Evolutionary conservation across 2,888 invertebrate genomes (phyloP).

Genomic region (Anoplius nigerrimus): DNA sequence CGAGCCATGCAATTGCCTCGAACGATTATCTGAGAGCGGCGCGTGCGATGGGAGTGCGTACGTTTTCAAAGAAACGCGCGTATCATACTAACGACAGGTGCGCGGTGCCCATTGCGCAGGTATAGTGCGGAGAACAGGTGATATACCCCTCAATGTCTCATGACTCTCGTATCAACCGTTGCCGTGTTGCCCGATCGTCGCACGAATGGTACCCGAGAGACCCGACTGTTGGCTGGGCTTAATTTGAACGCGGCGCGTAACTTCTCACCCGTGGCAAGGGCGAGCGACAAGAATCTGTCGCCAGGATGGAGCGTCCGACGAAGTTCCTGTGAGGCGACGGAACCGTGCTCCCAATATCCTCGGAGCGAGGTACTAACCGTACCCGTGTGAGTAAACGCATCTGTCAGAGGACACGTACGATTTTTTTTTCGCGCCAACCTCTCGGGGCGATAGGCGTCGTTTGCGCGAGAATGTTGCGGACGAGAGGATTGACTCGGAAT

Average conservation of each 20-base stretch:
- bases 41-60: too few species aligned
- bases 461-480: not conserved
- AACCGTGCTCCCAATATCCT: conserved; percentile 29
- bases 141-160: conserved; percentile 48
- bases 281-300: conserved; percentile 8
- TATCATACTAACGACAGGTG: conserved; percentile 30
- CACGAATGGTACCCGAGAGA: conserved; percentile 21
- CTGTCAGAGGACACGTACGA: conserved; percentile 15
- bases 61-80: conserved; percentile 20
- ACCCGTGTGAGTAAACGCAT: conserved; percentile 20
- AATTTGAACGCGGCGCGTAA: conserved; percentile 13
- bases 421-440: not conserved
- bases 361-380: conserved; percentile 28
- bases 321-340: conserved; percentile 18
- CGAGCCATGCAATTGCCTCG: too few species aligned
- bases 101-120: conserved; percentile 37
- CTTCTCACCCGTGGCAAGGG: conserved; percentile 2
- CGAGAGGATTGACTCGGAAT: too few species aligned
- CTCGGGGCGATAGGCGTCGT: not conserved
- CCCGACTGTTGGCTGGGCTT: conserved; percentile 26
- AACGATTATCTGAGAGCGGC: too few species aligned
- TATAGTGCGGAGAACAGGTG: conserved; percentile 51
- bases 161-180: conserved; percentile 41
- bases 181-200: conserved; percentile 35
- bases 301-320: conserved; percentile 39